Evolutionary conservation across 2,797 vertebrate species (phyloP).

Genomic region (Melanotaenia nigrans): DNA sequence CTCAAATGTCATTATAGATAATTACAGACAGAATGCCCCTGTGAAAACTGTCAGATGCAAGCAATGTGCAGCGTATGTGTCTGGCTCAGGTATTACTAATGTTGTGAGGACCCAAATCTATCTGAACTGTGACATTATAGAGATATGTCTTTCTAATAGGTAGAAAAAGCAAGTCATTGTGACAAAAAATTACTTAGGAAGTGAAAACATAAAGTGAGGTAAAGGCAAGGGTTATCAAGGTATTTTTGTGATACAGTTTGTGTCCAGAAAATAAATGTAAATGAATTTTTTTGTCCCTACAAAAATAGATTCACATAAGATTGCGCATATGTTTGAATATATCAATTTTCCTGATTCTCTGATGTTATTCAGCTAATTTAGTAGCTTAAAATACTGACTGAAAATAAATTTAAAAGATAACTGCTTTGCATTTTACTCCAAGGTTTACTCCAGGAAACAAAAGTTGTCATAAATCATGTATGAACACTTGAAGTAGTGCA

Average conservation of each 20-base stretch:
- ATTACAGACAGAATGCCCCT: conserved; percentile 32
- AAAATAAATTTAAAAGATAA: not conserved
- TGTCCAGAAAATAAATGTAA: not conserved
- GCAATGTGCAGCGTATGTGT: not conserved
- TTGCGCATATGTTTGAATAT: not conserved
- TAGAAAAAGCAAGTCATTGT: not conserved
- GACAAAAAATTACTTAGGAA: not conserved
- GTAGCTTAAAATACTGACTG: not conserved
- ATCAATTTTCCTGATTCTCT: not conserved
- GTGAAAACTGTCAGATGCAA: conserved; percentile 18
- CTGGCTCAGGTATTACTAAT: not conserved
- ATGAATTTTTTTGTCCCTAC: not conserved
- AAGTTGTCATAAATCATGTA: not conserved
- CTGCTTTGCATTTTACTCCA: too few species aligned
- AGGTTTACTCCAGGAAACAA: too few species aligned
- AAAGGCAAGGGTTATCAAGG: not conserved
- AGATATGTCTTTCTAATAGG: not conserved
- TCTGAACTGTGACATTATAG: not conserved
- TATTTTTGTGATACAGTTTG: not conserved
- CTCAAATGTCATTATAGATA: conserved; percentile 38
- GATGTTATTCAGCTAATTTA: not conserved
- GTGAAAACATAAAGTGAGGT: not conserved
- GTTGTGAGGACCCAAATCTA: not conserved
- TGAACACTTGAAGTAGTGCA: too few species aligned
- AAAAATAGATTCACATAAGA: not conserved